Evolutionary conservation across 2,888 invertebrate species (phyloP).

Genomic region (Meiosimyza platycephala): DNA sequence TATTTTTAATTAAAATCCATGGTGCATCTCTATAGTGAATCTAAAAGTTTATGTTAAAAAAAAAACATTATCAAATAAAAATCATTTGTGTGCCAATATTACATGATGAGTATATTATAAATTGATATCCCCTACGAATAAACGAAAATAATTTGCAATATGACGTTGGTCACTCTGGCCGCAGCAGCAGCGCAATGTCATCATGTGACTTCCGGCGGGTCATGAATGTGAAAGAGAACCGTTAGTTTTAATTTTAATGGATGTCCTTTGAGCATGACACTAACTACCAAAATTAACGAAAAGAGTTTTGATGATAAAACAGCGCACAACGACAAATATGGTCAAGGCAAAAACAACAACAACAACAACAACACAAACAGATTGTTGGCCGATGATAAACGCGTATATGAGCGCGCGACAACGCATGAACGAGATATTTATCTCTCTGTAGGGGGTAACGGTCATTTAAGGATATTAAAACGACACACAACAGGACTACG

Average conservation of each 20-base stretch:
- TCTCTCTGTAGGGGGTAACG: slow-evolving; percentile 47
- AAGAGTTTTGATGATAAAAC: slow-evolving; percentile 1
- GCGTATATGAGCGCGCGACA: slow-evolving; percentile 35
- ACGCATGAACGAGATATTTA: slow-evolving; percentile 42
- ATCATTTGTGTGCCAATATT: too few relatives aligned
- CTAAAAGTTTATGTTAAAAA: too few relatives aligned
- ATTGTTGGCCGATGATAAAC: slow-evolving; percentile 38
- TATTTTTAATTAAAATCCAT: too few relatives aligned
- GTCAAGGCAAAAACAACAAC: not conserved
- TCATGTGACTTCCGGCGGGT: slow-evolving; percentile 4
- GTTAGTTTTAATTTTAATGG: slow-evolving; percentile 39
- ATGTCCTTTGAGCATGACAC: slow-evolving; percentile 41
- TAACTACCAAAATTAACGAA: slow-evolving; percentile 39
- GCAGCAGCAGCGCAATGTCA: not conserved
- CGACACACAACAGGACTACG: not conserved
- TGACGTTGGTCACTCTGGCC: too few relatives aligned
- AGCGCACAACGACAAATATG: not conserved
- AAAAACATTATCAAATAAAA: too few relatives aligned
- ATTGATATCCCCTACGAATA: too few relatives aligned
- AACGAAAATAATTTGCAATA: too few relatives aligned
- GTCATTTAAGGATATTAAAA: slow-evolving; percentile 43
- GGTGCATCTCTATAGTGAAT: too few relatives aligned
- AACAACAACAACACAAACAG: slow-evolving; percentile 24
- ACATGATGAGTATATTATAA: not conserved
- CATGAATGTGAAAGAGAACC: slow-evolving; percentile 9